phyloP scores from a whole-genome alignment of 2,797 vertebrate genomes.

The Lutjanus argentimaculatus region DNA sequence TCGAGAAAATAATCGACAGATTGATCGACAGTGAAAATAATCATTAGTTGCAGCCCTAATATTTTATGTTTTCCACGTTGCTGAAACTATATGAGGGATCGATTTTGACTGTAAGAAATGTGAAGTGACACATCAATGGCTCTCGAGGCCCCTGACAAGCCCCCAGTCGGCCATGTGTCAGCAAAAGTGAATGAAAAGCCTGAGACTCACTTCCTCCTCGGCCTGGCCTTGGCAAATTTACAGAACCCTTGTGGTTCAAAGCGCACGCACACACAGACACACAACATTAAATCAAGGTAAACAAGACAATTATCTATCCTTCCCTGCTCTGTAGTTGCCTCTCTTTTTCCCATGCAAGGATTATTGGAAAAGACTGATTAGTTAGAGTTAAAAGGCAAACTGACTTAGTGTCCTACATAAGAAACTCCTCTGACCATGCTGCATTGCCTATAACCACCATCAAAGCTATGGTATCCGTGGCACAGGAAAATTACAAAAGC shows the following conservation, averaged over 20 bases:
- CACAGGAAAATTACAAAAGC: constrained; percentile 64
- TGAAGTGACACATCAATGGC: constrained; percentile 55
- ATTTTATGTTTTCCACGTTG: constrained; percentile 26
- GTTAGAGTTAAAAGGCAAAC: constrained; percentile 39
- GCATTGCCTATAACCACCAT: constrained; percentile 44
- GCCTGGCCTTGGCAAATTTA: constrained; percentile 55
- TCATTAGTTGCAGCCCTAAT: too few relatives aligned
- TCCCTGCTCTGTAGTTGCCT: not conserved
- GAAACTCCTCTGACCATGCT: constrained; percentile 11
- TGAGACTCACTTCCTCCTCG: constrained; percentile 46
- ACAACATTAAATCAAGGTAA: constrained; percentile 62
- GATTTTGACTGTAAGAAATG: constrained; percentile 50
- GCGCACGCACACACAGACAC: constrained; percentile 22
- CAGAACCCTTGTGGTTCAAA: constrained; percentile 60
- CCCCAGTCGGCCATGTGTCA: constrained; percentile 61
- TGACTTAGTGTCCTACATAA: constrained; percentile 37
- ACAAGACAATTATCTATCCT: constrained; percentile 58
- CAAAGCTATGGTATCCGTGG: constrained; percentile 46
- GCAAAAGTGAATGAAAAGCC: constrained; percentile 63
- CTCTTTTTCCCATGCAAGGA: constrained; percentile 6
- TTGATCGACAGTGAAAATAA: too few relatives aligned
- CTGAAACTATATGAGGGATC: constrained; percentile 50
- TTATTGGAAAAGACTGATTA: constrained; percentile 32
- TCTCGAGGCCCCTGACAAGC: constrained; percentile 45
- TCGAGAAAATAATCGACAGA: too few relatives aligned